phyloP scores from a whole-genome alignment of 2,888 invertebrate species.

The Ectemnius continuus region DNA sequence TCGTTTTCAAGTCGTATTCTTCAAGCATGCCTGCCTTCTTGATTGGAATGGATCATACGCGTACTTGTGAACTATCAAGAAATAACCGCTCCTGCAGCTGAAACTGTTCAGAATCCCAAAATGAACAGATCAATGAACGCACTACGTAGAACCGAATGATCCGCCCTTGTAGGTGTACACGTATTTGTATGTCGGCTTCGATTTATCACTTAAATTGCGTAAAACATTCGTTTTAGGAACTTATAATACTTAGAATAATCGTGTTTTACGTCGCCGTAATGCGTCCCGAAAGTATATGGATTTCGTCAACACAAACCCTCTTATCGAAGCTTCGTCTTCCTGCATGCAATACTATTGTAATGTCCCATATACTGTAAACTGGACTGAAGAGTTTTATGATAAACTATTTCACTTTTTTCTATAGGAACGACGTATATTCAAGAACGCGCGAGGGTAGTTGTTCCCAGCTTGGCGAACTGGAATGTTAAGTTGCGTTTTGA shows the following conservation, averaged over 20 bases:
- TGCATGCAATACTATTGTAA: conserved; percentile 8
- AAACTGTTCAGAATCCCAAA: conserved; percentile 43
- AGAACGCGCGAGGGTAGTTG: background rate
- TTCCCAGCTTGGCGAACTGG: background rate
- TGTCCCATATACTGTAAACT: too few relatives aligned
- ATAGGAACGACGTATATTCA: background rate
- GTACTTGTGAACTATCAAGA: conserved; percentile 50
- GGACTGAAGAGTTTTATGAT: too few relatives aligned
- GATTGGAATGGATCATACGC: conserved; percentile 55
- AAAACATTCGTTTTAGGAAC: conserved; percentile 68
- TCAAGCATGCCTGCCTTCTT: conserved; percentile 44
- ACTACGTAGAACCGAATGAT: conserved; percentile 39
- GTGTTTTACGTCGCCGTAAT: conserved; percentile 61
- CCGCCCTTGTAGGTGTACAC: conserved; percentile 37
- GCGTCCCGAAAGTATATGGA: conserved; percentile 33
- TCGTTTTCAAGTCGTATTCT: conserved; percentile 17
- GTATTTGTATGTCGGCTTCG: conserved; percentile 38
- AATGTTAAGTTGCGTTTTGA: background rate
- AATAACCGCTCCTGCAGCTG: conserved; percentile 29
- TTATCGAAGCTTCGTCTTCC: conserved; percentile 11
- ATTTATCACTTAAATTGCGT: conserved; percentile 48
- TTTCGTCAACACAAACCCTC: conserved; percentile 13
- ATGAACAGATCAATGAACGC: conserved; percentile 47
- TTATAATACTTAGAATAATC: conserved; percentile 73
- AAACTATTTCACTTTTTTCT: too few relatives aligned